Percentiles rank a stretch among this genome's conserved stretches.
These are phyloP conservation scores for Dipodomys ordii DNA, from an alignment of 2,113 vertebrate genomes.

Conservation along the genomic window DNA sequence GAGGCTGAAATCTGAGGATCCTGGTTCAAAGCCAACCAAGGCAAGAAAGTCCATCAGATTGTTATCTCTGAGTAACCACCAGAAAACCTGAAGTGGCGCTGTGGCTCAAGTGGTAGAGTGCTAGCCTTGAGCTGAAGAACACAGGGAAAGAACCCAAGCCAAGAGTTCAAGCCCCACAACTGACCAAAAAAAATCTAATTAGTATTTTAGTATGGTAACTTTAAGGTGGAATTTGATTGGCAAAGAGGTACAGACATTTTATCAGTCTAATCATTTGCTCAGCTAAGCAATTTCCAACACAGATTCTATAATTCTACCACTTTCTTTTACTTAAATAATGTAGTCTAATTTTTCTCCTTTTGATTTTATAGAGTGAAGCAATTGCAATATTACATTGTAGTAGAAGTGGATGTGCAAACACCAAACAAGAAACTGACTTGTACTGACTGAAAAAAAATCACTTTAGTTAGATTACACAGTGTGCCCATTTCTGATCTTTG, in stretches of 20 bases:
- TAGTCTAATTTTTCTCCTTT: not conserved
- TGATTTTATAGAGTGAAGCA: not conserved
- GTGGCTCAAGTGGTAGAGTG: too few relatives aligned
- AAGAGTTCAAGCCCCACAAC: too few relatives aligned
- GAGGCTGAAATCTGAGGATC: too few relatives aligned
- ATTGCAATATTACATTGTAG: not conserved
- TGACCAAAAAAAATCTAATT: not conserved
- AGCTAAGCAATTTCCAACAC: constrained; percentile 13
- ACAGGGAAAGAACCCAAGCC: too few relatives aligned
- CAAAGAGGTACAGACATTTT: constrained; percentile 9
- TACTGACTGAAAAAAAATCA: not conserved
- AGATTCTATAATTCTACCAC: not conserved
- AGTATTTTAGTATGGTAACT: not conserved
- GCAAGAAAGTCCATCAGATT: too few relatives aligned
- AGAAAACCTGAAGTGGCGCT: too few relatives aligned
- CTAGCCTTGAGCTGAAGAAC: too few relatives aligned
- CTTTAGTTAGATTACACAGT: not conserved
- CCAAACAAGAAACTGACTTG: not conserved
- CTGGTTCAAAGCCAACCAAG: too few relatives aligned
- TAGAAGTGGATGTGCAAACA: not conserved
- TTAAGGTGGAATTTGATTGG: not conserved
- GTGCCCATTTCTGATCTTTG: not conserved
- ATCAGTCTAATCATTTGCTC: constrained; percentile 25
- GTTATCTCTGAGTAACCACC: too few relatives aligned
- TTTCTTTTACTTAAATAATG: constrained; percentile 2